These are phyloP conservation scores for Pogoniulus pusillus DNA, from an alignment of 2,797 vertebrate genomes.

Conservation along the genomic window DNA sequence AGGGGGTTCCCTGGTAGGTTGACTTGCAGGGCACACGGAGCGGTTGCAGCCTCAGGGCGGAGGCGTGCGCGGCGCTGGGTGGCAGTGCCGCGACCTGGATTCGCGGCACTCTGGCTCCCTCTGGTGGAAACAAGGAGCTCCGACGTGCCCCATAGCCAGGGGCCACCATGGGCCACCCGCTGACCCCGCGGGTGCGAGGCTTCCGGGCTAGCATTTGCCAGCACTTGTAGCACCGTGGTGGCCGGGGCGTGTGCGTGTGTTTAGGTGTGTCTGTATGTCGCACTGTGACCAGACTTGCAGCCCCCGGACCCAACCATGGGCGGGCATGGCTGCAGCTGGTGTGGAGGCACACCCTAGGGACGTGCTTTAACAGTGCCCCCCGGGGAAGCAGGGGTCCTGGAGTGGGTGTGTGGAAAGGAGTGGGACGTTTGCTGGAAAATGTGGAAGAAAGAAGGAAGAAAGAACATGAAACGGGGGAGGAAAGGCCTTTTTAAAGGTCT, in stretches of 20 bases:
- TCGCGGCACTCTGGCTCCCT: conserved; percentile 30
- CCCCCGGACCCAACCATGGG: neutral
- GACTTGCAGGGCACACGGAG: neutral
- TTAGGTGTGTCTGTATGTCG: too few species aligned
- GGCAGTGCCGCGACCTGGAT: neutral
- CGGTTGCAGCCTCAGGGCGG: neutral
- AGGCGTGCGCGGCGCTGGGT: fast-evolving
- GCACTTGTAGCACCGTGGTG: neutral
- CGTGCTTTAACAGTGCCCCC: neutral
- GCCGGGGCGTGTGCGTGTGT: neutral
- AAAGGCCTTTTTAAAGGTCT: neutral
- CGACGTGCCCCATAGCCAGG: neutral
- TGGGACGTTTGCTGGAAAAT: neutral
- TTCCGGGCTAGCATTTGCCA: neutral
- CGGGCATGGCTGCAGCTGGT: neutral
- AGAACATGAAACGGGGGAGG: neutral
- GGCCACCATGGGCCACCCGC: neutral
- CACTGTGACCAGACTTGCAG: neutral
- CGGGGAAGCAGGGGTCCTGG: neutral
- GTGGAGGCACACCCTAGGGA: neutral
- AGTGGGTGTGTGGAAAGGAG: too few species aligned
- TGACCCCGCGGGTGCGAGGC: neutral
- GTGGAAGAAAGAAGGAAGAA: neutral
- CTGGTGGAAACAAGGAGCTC: conserved; percentile 21
- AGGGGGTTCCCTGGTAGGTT: neutral